Conservation (phyloP, 2,113 vertebrate genomes). For the Vireo altiloquus region DNA sequence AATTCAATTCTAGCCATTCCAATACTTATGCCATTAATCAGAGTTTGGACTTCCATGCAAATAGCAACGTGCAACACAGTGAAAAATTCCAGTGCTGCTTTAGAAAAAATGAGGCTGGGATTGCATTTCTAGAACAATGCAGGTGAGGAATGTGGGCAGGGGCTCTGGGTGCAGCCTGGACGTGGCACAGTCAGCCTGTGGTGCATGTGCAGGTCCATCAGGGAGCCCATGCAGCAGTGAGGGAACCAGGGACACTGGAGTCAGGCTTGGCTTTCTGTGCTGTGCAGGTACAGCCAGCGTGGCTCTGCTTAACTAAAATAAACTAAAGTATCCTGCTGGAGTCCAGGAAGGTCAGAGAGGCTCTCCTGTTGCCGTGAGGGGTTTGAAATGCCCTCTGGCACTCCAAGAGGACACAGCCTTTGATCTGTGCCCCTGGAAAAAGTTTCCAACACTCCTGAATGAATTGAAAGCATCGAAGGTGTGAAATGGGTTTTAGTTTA, state of each 20-base stretch:
- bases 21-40: not conserved
- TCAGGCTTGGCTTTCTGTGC: not conserved
- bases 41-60: not conserved
- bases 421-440: too few relatives aligned
- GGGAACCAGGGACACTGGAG: not conserved
- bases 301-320: too few relatives aligned
- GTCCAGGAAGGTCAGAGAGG: too few relatives aligned
- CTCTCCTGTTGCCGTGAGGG: too few relatives aligned
- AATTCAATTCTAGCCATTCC: not conserved
- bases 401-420: too few relatives aligned
- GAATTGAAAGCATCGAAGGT: too few relatives aligned
- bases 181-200: not conserved
- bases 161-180: not conserved
- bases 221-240: not conserved
- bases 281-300: not conserved
- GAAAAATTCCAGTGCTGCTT: not conserved
- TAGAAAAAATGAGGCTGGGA: not conserved
- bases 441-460: too few relatives aligned
- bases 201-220: fast-evolving
- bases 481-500: too few relatives aligned
- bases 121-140: not conserved
- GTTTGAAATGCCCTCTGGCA: too few relatives aligned
- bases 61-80: not conserved
- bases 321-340: too few relatives aligned
- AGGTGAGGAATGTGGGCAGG: not conserved